Evolutionary conservation across 2,888 invertebrate genomes (phyloP).

Genomic region (Geotrupes spiniger): DNA sequence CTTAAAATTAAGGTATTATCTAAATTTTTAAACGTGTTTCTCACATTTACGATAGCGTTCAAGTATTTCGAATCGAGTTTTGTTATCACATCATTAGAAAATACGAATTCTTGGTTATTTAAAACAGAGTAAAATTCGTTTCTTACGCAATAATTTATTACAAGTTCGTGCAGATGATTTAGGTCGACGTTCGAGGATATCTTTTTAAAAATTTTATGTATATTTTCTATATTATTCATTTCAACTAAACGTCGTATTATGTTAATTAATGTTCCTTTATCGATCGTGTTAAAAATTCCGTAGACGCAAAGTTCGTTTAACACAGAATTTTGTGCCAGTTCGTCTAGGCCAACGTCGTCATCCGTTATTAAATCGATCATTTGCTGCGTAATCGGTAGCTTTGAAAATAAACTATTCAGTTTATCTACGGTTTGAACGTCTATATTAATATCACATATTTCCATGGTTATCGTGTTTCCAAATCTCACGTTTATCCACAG

Average conservation of each 20-base stretch:
- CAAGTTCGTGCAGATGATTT: constrained; percentile 54
- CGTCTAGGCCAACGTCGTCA: constrained; percentile 53
- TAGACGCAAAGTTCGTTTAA: constrained; percentile 61
- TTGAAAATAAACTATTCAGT: constrained; percentile 54
- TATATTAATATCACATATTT: constrained; percentile 35
- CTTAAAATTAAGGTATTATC: constrained; percentile 52
- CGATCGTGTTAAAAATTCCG: constrained; percentile 62
- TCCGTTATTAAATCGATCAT: constrained; percentile 58
- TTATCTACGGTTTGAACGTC: constrained; percentile 44
- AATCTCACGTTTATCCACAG: constrained; percentile 62
- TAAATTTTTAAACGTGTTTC: constrained; percentile 44
- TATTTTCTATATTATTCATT: constrained; percentile 55
- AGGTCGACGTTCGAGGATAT: constrained; percentile 40
- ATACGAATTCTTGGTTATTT: constrained; percentile 48
- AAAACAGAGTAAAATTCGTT: constrained; percentile 55
- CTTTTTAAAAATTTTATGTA: constrained; percentile 54
- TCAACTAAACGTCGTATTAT: constrained; percentile 61
- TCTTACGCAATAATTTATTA: constrained; percentile 55
- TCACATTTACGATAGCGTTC: not conserved
- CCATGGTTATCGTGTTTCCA: constrained; percentile 36
- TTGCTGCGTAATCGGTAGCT: constrained; percentile 56
- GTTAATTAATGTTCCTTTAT: constrained; percentile 55
- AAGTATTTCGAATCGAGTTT: constrained; percentile 44
- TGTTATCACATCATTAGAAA: constrained; percentile 40
- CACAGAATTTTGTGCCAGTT: constrained; percentile 58